Evolutionary conservation across 1,140 invertebrate species (phyloP).

Genomic region (Charaxes varanes): DNA sequence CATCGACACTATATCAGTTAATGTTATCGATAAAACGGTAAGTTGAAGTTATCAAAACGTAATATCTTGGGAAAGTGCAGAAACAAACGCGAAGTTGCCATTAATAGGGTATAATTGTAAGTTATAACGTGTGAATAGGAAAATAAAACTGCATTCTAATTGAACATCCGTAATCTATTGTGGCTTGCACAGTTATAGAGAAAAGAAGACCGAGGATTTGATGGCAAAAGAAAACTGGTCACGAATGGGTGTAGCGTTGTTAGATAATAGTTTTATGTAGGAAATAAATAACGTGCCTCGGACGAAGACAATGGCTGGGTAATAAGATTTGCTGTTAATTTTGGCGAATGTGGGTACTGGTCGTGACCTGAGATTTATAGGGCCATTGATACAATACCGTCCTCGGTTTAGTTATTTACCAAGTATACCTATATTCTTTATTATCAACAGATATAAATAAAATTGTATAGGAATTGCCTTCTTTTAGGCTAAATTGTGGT

Average conservation of each 20-base stretch:
- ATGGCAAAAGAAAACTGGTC: conserved; percentile 54
- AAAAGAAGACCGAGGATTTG: conserved; percentile 40
- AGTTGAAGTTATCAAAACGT: conserved; percentile 46
- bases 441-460: no score
- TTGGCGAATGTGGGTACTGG: conserved; percentile 46
- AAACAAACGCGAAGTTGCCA: conserved; percentile 36
- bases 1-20: conserved; percentile 44
- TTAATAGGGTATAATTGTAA: conserved; percentile 30
- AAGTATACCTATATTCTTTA: no score
- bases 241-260: conserved; percentile 32
- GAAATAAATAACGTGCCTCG: conserved; percentile 60
- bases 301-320: conserved; percentile 61
- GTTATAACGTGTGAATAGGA: conserved; percentile 46
- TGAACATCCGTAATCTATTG: conserved; percentile 22
- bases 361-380: conserved; percentile 56
- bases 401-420: conserved; percentile 34
- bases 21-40: conserved; percentile 52
- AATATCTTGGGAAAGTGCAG: conserved; percentile 40
- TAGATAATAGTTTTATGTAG: conserved; percentile 63
- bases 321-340: conserved; percentile 65
- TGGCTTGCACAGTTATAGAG: conserved; percentile 41
- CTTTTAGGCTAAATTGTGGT: no score
- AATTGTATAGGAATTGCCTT: no score
- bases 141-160: conserved; percentile 40
- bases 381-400: conserved; percentile 54